phyloP scores from a whole-genome alignment of 1,140 invertebrate genomes.

The Oedothorax gibbosus region DNA sequence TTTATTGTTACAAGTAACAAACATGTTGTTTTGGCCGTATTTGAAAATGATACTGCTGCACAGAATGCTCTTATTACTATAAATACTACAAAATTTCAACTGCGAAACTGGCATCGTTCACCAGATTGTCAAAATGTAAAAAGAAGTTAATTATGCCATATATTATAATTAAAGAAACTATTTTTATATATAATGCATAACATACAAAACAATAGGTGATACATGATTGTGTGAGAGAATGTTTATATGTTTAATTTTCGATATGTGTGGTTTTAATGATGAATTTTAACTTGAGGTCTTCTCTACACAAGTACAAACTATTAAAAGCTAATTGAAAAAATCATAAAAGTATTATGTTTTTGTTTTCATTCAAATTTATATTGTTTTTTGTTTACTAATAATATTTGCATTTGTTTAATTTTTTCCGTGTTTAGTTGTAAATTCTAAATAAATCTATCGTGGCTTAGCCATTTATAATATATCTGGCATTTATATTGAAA shows the following conservation, averaged over 20 bases:
- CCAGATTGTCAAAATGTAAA: slow-evolving; percentile 46
- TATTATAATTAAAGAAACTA: slow-evolving; percentile 22
- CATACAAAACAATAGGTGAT: slow-evolving; percentile 44
- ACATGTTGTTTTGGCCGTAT: slow-evolving; percentile 60
- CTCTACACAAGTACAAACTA: slow-evolving; percentile 8
- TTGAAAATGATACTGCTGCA: slow-evolving; percentile 62
- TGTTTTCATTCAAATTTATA: background rate
- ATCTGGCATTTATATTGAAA: too few relatives aligned
- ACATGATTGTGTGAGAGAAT: slow-evolving; percentile 23
- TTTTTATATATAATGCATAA: slow-evolving; percentile 50
- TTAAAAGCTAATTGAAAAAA: background rate
- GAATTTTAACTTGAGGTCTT: slow-evolving; percentile 17
- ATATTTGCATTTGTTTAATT: background rate
- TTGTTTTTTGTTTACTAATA: background rate
- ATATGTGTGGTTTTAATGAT: slow-evolving; percentile 22
- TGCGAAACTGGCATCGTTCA: slow-evolving; percentile 50
- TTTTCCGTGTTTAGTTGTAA: slow-evolving; percentile 5
- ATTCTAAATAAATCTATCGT: background rate
- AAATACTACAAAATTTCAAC: slow-evolving; percentile 63
- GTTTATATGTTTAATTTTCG: slow-evolving; percentile 43
- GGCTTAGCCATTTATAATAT: too few relatives aligned
- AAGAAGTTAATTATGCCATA: slow-evolving; percentile 39
- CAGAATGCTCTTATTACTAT: slow-evolving; percentile 63
- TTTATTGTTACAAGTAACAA: slow-evolving; percentile 49
- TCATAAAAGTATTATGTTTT: background rate